Evolutionary conservation across 2,113 vertebrate genomes (phyloP), one percentile per base, ranked within the genome.

Genomic region (Etheostoma cragini): DNA sequence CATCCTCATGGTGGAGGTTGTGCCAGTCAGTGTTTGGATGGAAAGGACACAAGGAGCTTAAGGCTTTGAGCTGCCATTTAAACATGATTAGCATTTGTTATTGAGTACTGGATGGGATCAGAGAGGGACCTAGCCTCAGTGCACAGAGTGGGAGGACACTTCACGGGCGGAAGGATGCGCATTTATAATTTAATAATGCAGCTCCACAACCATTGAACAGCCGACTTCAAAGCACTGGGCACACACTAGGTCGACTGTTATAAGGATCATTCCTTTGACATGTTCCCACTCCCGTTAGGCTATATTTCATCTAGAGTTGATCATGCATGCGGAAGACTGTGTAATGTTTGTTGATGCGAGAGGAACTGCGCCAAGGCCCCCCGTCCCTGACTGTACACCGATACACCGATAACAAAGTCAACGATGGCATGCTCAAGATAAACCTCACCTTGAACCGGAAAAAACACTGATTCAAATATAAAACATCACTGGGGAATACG

Each of bases 131-230:
- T 62, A 42, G 13, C 19, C 74, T 62, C 56, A 12, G 42, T 6
- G 73, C 35, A 53, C 4, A 46, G 21, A 12, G 19, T n/a, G 10
- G 61, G 19, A 86, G 86, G 92, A 85, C 88, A 88, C 83, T 85
- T 87, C 83, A 89, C 62, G 76, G 82, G 77, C 83, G 76, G 82
- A 83, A 84, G 72, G 89, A 91, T 91, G 90, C 87, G 86, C 91
- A 93, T 92, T 47, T 30, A 87, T 93, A 90, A 94, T 93, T 84
- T 67, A 92, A 93, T 92, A 85, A 91, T 54, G 81, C 83, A 53
- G 72, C 88, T 78, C 17, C 61, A 46, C 70, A 49, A 24, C 61
- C 63, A 72, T 57, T 70, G 85, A 74, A 47, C 35, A 81, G 65
- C 77, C 50, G 62, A 56, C 72, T 82, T 46, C 52, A 75, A 22